phyloP scores from a whole-genome alignment of 64 coral and sea anemone genomes.

The Pocillopora verrucosa region DNA sequence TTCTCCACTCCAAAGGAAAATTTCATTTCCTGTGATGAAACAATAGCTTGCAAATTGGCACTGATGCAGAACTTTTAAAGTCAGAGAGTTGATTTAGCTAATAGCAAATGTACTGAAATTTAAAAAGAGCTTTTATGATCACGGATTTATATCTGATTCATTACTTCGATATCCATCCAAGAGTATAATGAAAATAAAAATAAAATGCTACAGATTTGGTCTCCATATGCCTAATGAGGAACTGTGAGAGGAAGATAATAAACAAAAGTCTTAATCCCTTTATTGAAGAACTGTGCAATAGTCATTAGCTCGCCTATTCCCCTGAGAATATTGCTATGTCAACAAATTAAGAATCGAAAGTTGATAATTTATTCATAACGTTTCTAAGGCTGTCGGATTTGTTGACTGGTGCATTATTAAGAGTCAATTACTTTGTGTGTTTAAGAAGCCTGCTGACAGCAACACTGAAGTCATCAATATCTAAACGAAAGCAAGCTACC shows the following conservation, averaged over 20 bases:
- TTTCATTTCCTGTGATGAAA: background rate
- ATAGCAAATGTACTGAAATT: too few species aligned
- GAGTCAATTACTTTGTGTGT: background rate
- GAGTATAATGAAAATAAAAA: too few species aligned
- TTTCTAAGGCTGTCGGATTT: background rate
- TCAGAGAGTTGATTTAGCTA: too few species aligned
- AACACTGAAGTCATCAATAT: too few species aligned
- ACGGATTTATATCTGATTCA: too few species aligned
- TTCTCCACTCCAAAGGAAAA: background rate
- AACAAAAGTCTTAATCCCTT: conserved; percentile 14
- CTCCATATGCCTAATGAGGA: background rate
- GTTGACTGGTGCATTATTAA: background rate
- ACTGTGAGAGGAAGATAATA: background rate
- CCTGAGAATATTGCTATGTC: background rate
- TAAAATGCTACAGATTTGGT: too few species aligned
- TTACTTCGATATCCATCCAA: too few species aligned
- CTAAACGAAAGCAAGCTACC: too few species aligned
- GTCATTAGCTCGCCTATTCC: background rate
- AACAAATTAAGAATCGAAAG: background rate
- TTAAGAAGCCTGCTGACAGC: background rate
- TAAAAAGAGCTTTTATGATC: too few species aligned
- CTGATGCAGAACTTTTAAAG: background rate
- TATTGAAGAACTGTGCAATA: background rate
- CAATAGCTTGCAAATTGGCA: background rate
- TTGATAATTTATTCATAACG: background rate